Base-by-base conservation (phyloP, 1,140 invertebrate genomes). In the Polypedilum pembai region DNA sequence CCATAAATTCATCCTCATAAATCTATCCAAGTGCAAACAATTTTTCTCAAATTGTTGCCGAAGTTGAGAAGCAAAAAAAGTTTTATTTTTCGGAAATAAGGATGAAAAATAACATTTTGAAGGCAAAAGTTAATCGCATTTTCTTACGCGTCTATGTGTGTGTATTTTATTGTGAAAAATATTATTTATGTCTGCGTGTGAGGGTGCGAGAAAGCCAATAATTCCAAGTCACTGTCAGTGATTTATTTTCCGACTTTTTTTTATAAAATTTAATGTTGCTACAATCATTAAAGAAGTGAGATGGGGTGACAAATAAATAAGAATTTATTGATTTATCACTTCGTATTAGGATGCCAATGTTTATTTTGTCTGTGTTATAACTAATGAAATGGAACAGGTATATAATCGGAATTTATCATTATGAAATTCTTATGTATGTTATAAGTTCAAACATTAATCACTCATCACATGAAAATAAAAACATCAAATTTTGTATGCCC, bases 1-100 rank as follows among this genome's bases (percentile, higher is more conserved):
- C 45, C 45, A 56, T 56, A 56, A 56, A 56, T 56, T 56, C 45
- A 56, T 56, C 45, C 45, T 56, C 45, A 56, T 56, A 56, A 56
- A 56, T 56, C 45, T 56, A 56, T 56, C 45, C 45, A 56, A 56
- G 45, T 56, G 45, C 45, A 56, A 56, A 56, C 45, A 56, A 56
- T 56, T 56, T 15, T 56, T 33, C 5, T 33, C 24, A 33, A 33
- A 33, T 33, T 33, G 24, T 33, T 33, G n/a, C n/a, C 5, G 24
- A 33, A 33, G 24, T 5, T 5, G 24, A 33, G 5, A 5, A 33
- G 24, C 24, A 33, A 33, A 33, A n/a, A 33, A 33, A 33, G 45
- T 56, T 56, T 56, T 33, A 12, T 56, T 45, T 56, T n/a, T 56
- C 45, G n/a, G n/a, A 12, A 56, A 56, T 56, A 56, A 56, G 45